Base-by-base conservation (phyloP, 2,888 invertebrate species). In the Arrhopalites spinosus region DNA sequence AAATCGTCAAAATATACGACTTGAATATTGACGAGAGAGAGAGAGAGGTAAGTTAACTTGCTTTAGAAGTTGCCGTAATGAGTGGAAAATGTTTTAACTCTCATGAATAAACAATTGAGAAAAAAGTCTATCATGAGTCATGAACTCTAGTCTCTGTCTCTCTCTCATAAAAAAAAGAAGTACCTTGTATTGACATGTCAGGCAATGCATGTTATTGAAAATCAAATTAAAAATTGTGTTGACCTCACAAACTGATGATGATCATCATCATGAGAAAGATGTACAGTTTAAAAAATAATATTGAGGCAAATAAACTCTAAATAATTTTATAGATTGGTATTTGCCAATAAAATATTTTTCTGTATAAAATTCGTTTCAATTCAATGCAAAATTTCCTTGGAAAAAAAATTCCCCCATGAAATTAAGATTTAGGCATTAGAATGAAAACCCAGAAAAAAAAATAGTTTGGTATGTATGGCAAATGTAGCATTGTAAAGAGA, bases 101-200 rank as follows among this genome's bases (percentile, higher is more conserved):
- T 36, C 30, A 67, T 67, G 67, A 67, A 67, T 67, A 67, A 67
- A 36, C 15, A 36, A 45, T 45, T 17, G 20, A 23, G 20, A 36
- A 20, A 67, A 36, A n/a, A 17, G 1, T 20, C 1, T 11, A 5
- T 47, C 45, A 27, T 68, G 68, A 68, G 68, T 68, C 68, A 68
- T 68, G 50, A 68, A 50, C 50, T 20, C 61, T 61, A 29, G 1
- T n/a, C 56, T 15, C 15, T 20, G 5, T 5, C 3, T n/a, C 56
- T 56, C 43, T 3, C 66, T 45, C 20, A n/a, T n/a, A n/a, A n/a
- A n/a, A n/a, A n/a, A n/a, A n/a, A n/a, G 15, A 30, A 67, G 23
- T 68, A 50, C 68, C 45, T 43, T 13, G 27, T 50, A 68, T 45
- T 68, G 50, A 50, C 50, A 50, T 20, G 68, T 68, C 50, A 50